These are phyloP conservation scores for Bergia sp. DNA, from an alignment of 92 coral and sea anemone genomes.

Conservation along the genomic window DNA sequence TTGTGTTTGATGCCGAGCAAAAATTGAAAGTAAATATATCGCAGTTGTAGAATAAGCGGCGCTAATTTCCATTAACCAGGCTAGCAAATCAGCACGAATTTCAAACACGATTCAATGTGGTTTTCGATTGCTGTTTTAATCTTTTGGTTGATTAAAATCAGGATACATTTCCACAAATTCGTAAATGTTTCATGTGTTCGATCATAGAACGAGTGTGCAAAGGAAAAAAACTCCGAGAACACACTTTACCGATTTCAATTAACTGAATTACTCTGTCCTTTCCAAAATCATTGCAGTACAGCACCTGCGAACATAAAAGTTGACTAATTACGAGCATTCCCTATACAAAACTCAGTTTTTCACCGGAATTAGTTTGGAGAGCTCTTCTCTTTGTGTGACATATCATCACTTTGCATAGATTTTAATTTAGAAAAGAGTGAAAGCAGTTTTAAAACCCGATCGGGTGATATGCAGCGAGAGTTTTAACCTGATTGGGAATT, in stretches of 20 bases:
- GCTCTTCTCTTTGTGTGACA: conserved; percentile 6
- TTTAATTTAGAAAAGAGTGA: neutral
- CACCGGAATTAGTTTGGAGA: conserved; percentile 13
- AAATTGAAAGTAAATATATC: neutral
- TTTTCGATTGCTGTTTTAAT: neutral
- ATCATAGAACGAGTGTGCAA: neutral
- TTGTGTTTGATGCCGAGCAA: neutral
- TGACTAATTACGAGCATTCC: neutral
- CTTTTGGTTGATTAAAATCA: neutral
- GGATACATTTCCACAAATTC: neutral
- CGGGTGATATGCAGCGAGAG: neutral
- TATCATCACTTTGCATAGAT: neutral
- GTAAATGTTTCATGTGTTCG: neutral
- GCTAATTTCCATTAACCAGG: neutral
- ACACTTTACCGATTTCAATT: neutral
- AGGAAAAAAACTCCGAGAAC: too few species aligned
- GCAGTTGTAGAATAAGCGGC: neutral
- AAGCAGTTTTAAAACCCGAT: neutral
- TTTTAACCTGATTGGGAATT: neutral
- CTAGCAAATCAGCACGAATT: neutral
- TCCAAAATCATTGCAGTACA: neutral
- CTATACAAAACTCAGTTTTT: conserved; percentile 13
- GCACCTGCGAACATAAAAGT: neutral
- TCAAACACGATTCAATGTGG: neutral
- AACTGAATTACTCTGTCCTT: neutral